Percentiles rank a stretch among this genome's conserved stretches.
phyloP scores from a whole-genome alignment of 2,113 vertebrate species.

The Salminus brasiliensis region DNA sequence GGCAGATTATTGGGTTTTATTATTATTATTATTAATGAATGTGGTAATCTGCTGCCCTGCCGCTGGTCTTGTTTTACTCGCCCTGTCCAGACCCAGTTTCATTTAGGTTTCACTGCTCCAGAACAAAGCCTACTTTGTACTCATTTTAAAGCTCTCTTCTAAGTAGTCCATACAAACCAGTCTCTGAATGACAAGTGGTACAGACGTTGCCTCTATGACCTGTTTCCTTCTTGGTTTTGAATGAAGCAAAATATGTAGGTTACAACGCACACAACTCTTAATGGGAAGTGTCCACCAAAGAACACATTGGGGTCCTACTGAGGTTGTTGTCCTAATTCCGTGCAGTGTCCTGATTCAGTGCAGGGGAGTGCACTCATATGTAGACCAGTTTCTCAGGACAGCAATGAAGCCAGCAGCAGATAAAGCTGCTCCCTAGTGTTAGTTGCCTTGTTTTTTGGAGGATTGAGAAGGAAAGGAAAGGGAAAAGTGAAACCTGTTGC shows the following conservation, averaged over 20 bases:
- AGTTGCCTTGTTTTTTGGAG: slow-evolving; percentile 39
- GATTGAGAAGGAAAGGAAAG: background rate
- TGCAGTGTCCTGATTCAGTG: slow-evolving; percentile 45
- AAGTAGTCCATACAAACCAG: slow-evolving; percentile 27
- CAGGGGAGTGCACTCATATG: slow-evolving; percentile 21
- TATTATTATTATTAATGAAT: too few species aligned
- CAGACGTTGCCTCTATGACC: slow-evolving; percentile 26
- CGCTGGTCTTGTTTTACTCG: background rate
- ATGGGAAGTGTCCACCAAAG: background rate
- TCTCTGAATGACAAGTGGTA: background rate
- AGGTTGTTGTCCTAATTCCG: slow-evolving; percentile 33
- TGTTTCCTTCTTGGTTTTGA: background rate
- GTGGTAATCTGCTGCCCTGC: too few species aligned
- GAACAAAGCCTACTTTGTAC: slow-evolving; percentile 19
- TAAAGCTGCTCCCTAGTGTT: slow-evolving; percentile 40
- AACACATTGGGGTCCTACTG: background rate
- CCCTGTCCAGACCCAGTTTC: slow-evolving; percentile 5
- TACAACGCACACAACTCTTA: background rate
- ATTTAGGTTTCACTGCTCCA: background rate
- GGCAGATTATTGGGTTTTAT: too few species aligned
- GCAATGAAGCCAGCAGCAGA: slow-evolving; percentile 39
- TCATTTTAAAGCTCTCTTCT: slow-evolving; percentile 10
- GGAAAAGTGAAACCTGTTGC: slow-evolving; percentile 33
- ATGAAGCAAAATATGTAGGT: background rate
- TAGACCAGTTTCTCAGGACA: slow-evolving; percentile 49